Evolutionary conservation across 2,888 invertebrate genomes (phyloP), one percentile per base, ranked within the genome.

Genomic region (Ryuthela nishihirai): DNA sequence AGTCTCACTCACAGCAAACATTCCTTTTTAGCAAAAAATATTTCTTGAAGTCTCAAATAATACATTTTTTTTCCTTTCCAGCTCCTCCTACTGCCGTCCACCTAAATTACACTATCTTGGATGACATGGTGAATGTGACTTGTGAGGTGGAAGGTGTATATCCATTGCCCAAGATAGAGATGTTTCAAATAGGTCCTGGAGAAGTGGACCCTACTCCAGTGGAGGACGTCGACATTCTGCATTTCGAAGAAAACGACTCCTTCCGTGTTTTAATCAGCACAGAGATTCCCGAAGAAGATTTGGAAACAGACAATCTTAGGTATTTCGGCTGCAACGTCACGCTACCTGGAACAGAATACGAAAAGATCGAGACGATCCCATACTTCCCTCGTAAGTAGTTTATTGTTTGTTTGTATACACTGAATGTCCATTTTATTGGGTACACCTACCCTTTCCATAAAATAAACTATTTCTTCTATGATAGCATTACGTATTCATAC

Each of bases 91-190:
- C 54, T 1, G 40, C 32, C 1, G 42, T 60, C 2, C 36, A 45
- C 15, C 38, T 60, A 12, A 60, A 60, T 32, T 60, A 54, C 20
- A 50, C 54, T n/a, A 46, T 50, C n/a, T n/a, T 20, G 2, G 49
- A 40, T 25, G 60, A 44, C 2, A 29, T 41, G 9, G 63, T 61
- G 23, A 36, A 39, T 9, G 39, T 66, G 10, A 40, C 47, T 2
- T 67, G 67, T 40, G 56, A 61, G 39, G 63, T 66, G 12, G 58
- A 60, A 26, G 54, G 56, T 15, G 65, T 67, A 15, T 67, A 43
- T 47, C 65, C 65, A 18, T 15, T 48, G 49, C 65, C 65, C 5
- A 61, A 64, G 41, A 26, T 65, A 21, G 54, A 43, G 18, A 65
- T 65, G 26, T 65, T 62, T 48, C 52, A 59, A 25, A 45, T 61